Evolutionary conservation across 2,888 invertebrate genomes (phyloP).

Genomic region (Troides helena): DNA sequence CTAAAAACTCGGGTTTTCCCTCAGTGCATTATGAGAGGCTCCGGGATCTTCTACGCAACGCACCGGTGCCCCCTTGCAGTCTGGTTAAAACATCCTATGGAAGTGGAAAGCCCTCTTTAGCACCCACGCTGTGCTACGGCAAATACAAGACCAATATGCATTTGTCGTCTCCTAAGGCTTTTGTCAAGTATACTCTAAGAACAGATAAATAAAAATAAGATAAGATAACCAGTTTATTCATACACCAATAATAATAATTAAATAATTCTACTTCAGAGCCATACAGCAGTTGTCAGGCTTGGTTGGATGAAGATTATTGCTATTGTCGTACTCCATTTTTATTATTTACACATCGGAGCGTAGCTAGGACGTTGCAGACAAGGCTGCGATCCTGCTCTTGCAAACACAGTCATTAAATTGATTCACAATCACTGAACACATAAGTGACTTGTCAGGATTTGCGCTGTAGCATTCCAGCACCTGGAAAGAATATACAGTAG

Average conservation of each 20-base stretch:
- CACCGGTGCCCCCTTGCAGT: too few species aligned
- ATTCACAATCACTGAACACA: constrained; percentile 75
- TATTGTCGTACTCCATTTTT: constrained; percentile 28
- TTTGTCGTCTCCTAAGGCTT: too few species aligned
- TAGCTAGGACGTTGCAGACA: constrained; percentile 63
- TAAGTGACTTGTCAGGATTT: constrained; percentile 66
- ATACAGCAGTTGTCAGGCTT: constrained; percentile 39
- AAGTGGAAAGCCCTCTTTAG: too few species aligned
- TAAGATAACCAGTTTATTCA: constrained; percentile 75
- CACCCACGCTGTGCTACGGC: too few species aligned
- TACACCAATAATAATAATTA: constrained; percentile 68
- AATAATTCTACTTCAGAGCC: constrained; percentile 65
- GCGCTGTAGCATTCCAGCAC: constrained; percentile 71
- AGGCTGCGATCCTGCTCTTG: constrained; percentile 68
- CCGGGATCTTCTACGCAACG: too few species aligned
- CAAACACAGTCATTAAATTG: constrained; percentile 78
- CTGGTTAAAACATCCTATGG: too few species aligned
- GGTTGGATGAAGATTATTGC: constrained; percentile 18
- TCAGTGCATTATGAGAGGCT: too few species aligned
- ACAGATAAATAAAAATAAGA: constrained; percentile 35
- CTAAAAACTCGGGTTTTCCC: too few species aligned
- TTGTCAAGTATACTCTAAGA: not conserved
- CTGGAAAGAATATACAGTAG: constrained; percentile 47
- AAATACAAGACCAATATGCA: too few species aligned
- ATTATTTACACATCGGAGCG: constrained; percentile 37